Percentiles rank a stretch among this genome's conserved stretches.
Evolutionary conservation across 2,113 vertebrate species (phyloP).

Genomic region (Gallinago paraguaiae): DNA sequence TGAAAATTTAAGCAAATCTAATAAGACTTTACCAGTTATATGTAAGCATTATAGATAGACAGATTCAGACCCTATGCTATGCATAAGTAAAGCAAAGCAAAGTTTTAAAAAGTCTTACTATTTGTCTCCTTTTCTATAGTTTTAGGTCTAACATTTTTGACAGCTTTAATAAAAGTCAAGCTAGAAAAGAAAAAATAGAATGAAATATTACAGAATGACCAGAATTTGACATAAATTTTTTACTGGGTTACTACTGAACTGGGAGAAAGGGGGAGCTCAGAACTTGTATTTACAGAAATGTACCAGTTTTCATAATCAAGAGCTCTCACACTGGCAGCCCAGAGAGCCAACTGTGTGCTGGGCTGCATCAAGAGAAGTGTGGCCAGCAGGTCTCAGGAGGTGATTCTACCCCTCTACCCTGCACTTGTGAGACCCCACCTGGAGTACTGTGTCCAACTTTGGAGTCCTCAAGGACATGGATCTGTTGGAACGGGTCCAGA

Average conservation of each 20-base stretch:
- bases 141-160: not conserved
- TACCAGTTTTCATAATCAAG: not conserved
- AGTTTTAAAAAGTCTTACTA: not conserved
- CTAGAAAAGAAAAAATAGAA: not conserved
- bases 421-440: no score
- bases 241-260: not conserved
- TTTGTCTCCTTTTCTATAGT: not conserved
- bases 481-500: no score
- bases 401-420: no score
- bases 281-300: not conserved
- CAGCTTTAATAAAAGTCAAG: not conserved
- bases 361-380: no score
- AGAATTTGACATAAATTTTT: not conserved
- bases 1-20: not conserved
- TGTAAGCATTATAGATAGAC: not conserved
- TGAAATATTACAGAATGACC: not conserved
- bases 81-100: not conserved
- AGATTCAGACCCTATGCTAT: not conserved
- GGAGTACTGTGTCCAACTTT: no score
- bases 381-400: no score
- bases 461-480: no score
- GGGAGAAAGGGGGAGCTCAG: fast-evolving
- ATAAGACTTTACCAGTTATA: not conserved
- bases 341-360: no score
- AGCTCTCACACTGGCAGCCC: no score